Evolutionary conservation across 2,797 vertebrate species (phyloP).

Genomic region (Lindbergichthys nudifrons): DNA sequence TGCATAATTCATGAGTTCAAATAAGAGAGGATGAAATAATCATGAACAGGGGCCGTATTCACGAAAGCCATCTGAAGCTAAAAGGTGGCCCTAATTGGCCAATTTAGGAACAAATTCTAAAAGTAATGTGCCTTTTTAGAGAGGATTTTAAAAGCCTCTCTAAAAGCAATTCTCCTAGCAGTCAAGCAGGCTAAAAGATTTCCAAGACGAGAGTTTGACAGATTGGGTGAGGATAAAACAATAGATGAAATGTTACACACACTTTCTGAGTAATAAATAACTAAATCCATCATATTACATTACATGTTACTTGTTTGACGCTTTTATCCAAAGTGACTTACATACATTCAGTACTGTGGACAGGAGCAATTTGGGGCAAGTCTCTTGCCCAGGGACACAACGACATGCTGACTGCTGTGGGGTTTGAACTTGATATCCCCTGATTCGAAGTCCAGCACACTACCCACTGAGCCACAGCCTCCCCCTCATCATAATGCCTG

Average conservation of each 20-base stretch:
- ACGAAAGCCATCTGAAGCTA: slow-evolving; percentile 60
- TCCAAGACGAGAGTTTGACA: slow-evolving; percentile 22
- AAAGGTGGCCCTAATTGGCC: slow-evolving; percentile 74
- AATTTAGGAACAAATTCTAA: slow-evolving; percentile 62
- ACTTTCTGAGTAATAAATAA: slow-evolving; percentile 46
- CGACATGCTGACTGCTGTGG: no score
- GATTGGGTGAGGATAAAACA: slow-evolving; percentile 39
- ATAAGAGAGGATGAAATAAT: slow-evolving; percentile 80
- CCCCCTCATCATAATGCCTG: slow-evolving; percentile 11
- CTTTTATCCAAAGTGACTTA: no score
- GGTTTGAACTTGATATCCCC: no score
- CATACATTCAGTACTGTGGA: no score
- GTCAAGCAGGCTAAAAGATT: slow-evolving; percentile 25
- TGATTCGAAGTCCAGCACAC: no score
- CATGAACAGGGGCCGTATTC: slow-evolving; percentile 61
- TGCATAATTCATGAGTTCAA: slow-evolving; percentile 73
- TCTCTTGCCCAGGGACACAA: no score
- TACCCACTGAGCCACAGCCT: no score
- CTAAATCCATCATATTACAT: slow-evolving; percentile 38
- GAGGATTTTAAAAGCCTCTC: slow-evolving; percentile 63
- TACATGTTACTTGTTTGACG: no score
- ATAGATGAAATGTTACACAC: slow-evolving; percentile 38
- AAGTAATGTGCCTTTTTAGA: slow-evolving; percentile 58
- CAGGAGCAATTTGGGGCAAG: no score
- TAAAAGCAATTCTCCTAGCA: slow-evolving; percentile 50